Base-by-base conservation (phyloP, 2,888 invertebrate genomes). In the Papilio demoleus region DNA sequence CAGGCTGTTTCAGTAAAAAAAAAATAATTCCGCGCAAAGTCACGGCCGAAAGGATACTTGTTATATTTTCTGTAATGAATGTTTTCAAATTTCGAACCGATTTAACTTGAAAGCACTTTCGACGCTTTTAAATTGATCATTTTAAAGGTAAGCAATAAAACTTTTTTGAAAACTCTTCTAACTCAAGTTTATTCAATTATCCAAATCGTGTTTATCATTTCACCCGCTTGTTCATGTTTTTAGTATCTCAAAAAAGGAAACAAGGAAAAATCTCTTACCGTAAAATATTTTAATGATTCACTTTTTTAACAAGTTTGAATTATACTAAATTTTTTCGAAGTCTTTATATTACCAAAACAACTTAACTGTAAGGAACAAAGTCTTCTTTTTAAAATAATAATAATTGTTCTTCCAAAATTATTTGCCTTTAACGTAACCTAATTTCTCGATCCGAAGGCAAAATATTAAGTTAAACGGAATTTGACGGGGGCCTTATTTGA, bases 101-200 rank as follows among this genome's bases (percentile, higher is more conserved):
- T 56, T 56, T 56, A 56, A 56, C 53, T 31, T 31, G 53, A 56
- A 56, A 56, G 53, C 53, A 31, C 27, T 5, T 50, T n/a, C 50
- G 9, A 56, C 8, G 53, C 53, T 56, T 56, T 56, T 56, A 27
- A 56, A 56, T n/a, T n/a, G n/a, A 56, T 56, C 53, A 4, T 56
- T 56, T n/a, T 17, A 56, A 17, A 56, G 31, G 53, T 31, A 31
- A 17, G 31, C 53, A 17, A 31, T 31, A 56, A 31, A 56, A n/a
- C 53, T 27, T 56, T 56, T 56, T 31, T 31, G 5, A 17, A 27
- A 53, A 53, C 53, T 53, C 53, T 53, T 31, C 27, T 56, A 24
- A 14, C 31, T 22, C n/a, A n/a, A 50, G 31, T 27, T 56, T 31
- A 56, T 56, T 31, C 53, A 56, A 56, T 56, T 53, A 31, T 50